These are phyloP conservation scores for Drosophila funebris DNA, from an alignment of 1,140 invertebrate species.

Conservation along the genomic window DNA sequence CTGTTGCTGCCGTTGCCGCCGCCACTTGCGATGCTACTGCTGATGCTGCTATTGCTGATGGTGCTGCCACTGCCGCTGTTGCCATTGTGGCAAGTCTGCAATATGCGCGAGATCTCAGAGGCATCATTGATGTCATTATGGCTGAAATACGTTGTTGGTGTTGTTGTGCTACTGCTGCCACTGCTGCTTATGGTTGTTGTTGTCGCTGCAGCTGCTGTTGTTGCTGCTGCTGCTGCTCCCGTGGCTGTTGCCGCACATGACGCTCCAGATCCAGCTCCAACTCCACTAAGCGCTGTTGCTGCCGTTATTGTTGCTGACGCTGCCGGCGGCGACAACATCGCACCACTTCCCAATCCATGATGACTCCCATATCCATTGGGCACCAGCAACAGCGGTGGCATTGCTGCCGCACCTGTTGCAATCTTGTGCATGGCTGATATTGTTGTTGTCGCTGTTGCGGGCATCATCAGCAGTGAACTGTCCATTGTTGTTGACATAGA, in stretches of 20 bases:
- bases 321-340: conserved; percentile 43
- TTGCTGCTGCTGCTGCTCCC: neutral
- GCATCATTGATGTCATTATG: conserved; percentile 83
- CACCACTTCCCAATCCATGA: conserved; percentile 3
- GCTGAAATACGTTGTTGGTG: conserved; percentile 51
- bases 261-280: neutral
- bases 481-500: conserved; percentile 37
- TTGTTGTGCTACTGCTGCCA: conserved; percentile 26
- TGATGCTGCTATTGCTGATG: neutral
- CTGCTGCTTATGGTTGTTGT: conserved; percentile 7
- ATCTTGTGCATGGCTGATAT: conserved; percentile 4
- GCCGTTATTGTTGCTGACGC: conserved; percentile 7
- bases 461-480: conserved; percentile 32
- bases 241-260: neutral
- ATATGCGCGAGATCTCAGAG: conserved; percentile 80
- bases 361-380: conserved; percentile 58
- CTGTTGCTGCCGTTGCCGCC: neutral
- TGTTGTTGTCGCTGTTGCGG: conserved; percentile 3
- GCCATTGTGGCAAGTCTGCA: conserved; percentile 80
- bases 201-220: neutral
- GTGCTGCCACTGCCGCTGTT: conserved; percentile 25
- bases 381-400: conserved; percentile 44
- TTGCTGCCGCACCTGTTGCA: conserved; percentile 7
- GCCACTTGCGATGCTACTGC: conserved; percentile 24
- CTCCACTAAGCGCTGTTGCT: neutral